Evolutionary conservation across 2,888 invertebrate species (phyloP).

Genomic region (Dolomedes plantarius): DNA sequence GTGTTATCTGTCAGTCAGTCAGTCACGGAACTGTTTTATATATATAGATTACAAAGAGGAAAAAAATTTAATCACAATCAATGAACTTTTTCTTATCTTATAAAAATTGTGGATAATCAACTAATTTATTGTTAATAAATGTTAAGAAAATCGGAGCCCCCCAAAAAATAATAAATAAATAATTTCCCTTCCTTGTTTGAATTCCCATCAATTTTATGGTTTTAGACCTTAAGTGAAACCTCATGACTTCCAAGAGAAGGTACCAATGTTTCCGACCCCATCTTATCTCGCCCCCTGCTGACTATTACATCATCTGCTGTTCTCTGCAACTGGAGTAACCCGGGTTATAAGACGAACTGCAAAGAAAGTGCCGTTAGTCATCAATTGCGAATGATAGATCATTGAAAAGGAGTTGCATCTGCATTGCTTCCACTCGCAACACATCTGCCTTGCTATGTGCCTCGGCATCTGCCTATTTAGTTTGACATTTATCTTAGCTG

Average conservation of each 20-base stretch:
- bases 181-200: too few relatives aligned
- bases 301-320: slow-evolving; percentile 36
- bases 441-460: slow-evolving; percentile 27
- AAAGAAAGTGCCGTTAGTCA: slow-evolving; percentile 63
- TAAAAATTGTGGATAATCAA: too few relatives aligned
- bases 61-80: too few relatives aligned
- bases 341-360: slow-evolving; percentile 40
- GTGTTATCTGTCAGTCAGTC: too few relatives aligned
- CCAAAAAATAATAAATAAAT: too few relatives aligned
- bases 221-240: background rate
- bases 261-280: background rate
- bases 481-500: slow-evolving; percentile 49
- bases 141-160: too few relatives aligned
- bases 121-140: too few relatives aligned
- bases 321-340: slow-evolving; percentile 23
- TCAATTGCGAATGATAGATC: slow-evolving; percentile 63
- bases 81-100: too few relatives aligned
- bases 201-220: background rate
- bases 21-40: too few relatives aligned
- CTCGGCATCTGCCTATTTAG: slow-evolving; percentile 60
- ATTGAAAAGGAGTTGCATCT: slow-evolving; percentile 48
- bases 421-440: slow-evolving; percentile 21
- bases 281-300: background rate
- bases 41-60: too few relatives aligned
- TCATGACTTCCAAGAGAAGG: background rate